Conservation (phyloP, 2,113 vertebrate genomes). For the Diphyllodes magnificus region DNA sequence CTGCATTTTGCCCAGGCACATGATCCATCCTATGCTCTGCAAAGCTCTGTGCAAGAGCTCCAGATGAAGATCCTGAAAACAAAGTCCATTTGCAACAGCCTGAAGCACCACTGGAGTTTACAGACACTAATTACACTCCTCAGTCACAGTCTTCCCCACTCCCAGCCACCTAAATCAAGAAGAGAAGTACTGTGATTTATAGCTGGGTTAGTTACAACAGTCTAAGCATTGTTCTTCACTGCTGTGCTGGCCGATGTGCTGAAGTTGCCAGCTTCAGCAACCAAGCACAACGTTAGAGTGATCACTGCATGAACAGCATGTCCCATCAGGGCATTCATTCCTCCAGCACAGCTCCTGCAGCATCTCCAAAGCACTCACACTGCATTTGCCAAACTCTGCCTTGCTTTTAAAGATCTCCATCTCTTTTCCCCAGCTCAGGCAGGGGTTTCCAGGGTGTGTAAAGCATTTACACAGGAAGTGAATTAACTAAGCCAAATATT, state of each 20-base stretch:
- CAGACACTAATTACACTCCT: background rate
- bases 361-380: background rate
- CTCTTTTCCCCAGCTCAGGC: no score
- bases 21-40: background rate
- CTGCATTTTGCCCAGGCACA: background rate
- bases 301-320: background rate
- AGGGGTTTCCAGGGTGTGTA: fast-evolving
- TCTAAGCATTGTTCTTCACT: background rate
- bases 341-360: background rate
- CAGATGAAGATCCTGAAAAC: background rate
- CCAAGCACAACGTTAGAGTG: background rate
- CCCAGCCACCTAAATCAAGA: background rate
- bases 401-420: background rate
- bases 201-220: background rate
- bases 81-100: background rate
- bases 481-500: background rate
- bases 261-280: background rate
- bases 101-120: background rate
- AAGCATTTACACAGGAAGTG: background rate
- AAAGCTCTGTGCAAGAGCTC: background rate
- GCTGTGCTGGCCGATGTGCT: background rate
- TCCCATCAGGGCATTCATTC: background rate
- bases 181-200: background rate
- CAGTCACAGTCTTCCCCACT: background rate
- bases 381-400: background rate